Percentiles rank a stretch among this genome's conserved stretches.
Evolutionary conservation across 2,888 invertebrate genomes (phyloP).

Genomic region (Carcina quercana): DNA sequence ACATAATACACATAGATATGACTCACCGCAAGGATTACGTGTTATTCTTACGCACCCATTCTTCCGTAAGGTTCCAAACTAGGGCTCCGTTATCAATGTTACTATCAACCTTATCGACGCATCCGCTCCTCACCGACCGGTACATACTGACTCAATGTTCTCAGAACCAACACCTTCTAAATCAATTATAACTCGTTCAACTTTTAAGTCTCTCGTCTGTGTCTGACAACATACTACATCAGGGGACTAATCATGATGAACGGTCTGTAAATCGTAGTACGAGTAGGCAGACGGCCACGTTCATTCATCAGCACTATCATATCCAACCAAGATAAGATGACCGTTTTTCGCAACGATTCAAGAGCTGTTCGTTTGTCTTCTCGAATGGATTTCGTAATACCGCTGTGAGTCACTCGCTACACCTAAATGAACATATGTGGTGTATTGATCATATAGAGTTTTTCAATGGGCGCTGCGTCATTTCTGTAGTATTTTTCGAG

Average conservation of each 20-base stretch:
- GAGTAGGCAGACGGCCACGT: constrained; percentile 33
- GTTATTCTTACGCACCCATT: too few relatives aligned
- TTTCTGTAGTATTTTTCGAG: constrained; percentile 34
- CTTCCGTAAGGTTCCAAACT: too few relatives aligned
- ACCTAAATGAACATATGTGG: constrained; percentile 28
- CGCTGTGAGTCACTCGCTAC: constrained; percentile 30
- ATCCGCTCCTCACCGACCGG: too few relatives aligned
- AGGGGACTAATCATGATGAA: too few relatives aligned
- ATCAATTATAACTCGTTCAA: too few relatives aligned
- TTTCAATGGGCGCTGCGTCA: constrained; percentile 49
- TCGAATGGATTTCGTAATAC: constrained; percentile 39
- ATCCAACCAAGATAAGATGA: constrained; percentile 40
- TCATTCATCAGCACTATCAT: constrained; percentile 54
- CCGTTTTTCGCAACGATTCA: constrained; percentile 25
- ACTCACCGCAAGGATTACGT: too few relatives aligned
- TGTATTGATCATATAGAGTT: constrained; percentile 42
- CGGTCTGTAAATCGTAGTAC: constrained; percentile 31
- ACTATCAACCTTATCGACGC: constrained; percentile 28
- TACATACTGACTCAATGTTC: constrained; percentile 28
- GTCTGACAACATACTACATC: too few relatives aligned
- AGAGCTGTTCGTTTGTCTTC: constrained; percentile 33
- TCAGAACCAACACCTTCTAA: constrained; percentile 29
- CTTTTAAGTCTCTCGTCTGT: too few relatives aligned
- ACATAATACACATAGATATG: constrained; percentile 12
- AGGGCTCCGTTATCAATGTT: constrained; percentile 39